A percentile compares a stretch with the other conserved stretches of the same genome.
These are phyloP conservation scores for Lordiphosa stackelbergi DNA, from an alignment of 1,140 invertebrate genomes.

Conservation along the genomic window DNA sequence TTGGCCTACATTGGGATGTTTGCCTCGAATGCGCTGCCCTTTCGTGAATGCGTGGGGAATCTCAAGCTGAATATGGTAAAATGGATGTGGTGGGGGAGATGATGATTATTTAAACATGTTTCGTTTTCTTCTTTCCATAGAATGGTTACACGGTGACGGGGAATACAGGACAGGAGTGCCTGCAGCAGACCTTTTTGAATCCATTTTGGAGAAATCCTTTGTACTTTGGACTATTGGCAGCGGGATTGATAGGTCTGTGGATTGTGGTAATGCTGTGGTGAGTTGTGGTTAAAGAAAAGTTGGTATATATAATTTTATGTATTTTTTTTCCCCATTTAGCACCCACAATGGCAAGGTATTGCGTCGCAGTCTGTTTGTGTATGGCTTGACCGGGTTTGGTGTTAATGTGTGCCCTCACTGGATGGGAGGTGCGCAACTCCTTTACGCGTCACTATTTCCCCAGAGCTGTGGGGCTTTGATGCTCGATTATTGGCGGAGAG, in stretches of 20 bases:
- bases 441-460: slow-evolving; percentile 62
- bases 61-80: slow-evolving; percentile 55
- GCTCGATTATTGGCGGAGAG: slow-evolving; percentile 45
- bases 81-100: not conserved
- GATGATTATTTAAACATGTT: too few relatives aligned
- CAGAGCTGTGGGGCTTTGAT: slow-evolving; percentile 65
- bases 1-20: slow-evolving; percentile 75
- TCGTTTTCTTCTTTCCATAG: slow-evolving; percentile 19
- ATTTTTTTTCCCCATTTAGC: slow-evolving; percentile 26
- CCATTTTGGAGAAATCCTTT: slow-evolving; percentile 74
- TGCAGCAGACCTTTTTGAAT: slow-evolving; percentile 72
- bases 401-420: slow-evolving; percentile 61
- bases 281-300: slow-evolving; percentile 6
- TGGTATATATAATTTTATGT: not conserved
- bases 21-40: slow-evolving; percentile 62
- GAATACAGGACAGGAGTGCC: slow-evolving; percentile 67
- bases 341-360: slow-evolving; percentile 72
- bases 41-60: slow-evolving; percentile 67
- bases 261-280: slow-evolving; percentile 76
- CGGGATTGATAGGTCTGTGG: slow-evolving; percentile 70
- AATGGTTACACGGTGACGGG: slow-evolving; percentile 56
- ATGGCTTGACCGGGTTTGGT: slow-evolving; percentile 57
- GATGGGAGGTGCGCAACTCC: slow-evolving; percentile 72
- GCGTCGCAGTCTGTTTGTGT: slow-evolving; percentile 66
- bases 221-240: slow-evolving; percentile 70